Percentiles rank a stretch among this genome's conserved stretches.
phyloP scores from a whole-genome alignment of 2,888 invertebrate genomes.

The Copidosoma aretas region DNA sequence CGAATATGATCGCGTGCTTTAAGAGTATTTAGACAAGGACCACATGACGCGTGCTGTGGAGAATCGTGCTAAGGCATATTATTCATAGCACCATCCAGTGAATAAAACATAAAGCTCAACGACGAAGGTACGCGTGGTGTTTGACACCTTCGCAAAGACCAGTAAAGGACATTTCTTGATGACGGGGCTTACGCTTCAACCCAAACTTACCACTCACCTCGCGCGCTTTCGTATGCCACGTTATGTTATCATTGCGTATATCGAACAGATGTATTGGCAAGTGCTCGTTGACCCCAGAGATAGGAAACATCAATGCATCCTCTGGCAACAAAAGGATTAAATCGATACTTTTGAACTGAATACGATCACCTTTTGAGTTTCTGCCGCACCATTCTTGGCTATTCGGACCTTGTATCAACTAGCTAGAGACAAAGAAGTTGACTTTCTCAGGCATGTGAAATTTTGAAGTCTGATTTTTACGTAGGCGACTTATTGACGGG shows the following conservation, averaged over 20 bases:
- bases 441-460: conserved; percentile 29
- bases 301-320: conserved; percentile 45
- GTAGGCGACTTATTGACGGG: conserved; percentile 39
- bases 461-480: conserved; percentile 35
- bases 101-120: too few species aligned
- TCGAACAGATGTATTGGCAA: conserved; percentile 47
- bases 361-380: conserved; percentile 16
- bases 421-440: conserved; percentile 32
- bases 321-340: conserved; percentile 45
- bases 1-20: too few species aligned
- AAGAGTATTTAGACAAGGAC: too few species aligned
- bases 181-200: conserved; percentile 46
- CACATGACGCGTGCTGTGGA: too few species aligned
- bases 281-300: conserved; percentile 28
- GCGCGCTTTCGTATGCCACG: conserved; percentile 42
- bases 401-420: conserved; percentile 38
- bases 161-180: conserved; percentile 42
- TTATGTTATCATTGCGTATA: conserved; percentile 48
- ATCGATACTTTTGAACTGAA: neutral
- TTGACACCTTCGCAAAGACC: too few species aligned
- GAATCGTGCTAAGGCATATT: too few species aligned
- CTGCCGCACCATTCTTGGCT: conserved; percentile 47
- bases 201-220: conserved; percentile 41
- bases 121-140: too few species aligned
- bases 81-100: too few species aligned